phyloP scores from a whole-genome alignment of 2,888 invertebrate genomes.

The Drosophila dives region DNA sequence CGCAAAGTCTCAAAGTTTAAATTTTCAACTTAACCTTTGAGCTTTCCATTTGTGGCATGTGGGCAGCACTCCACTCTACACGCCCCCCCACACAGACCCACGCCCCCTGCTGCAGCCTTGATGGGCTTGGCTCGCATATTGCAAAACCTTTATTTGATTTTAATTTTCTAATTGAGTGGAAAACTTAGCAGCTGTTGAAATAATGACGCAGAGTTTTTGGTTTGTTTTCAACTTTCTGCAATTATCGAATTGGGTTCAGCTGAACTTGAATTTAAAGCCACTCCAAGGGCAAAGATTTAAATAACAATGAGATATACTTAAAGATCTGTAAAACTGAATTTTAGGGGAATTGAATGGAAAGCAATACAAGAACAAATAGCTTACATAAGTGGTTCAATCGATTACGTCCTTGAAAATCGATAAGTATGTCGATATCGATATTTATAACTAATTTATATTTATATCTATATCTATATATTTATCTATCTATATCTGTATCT shows the following conservation, averaged over 20 bases:
- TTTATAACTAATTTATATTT: neutral
- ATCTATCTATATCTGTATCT: neutral
- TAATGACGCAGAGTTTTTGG: conserved; percentile 14
- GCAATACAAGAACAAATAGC: neutral
- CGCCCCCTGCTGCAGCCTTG: neutral
- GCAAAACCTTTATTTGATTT: conserved; percentile 72
- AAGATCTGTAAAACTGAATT: neutral
- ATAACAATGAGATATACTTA: neutral
- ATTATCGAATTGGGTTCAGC: neutral
- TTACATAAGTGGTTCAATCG: neutral
- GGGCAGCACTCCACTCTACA: conserved; percentile 18
- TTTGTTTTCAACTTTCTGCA: conserved; percentile 6
- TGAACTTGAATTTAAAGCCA: neutral
- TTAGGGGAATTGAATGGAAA: neutral
- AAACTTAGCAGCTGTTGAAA: conserved; percentile 70
- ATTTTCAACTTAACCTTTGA: conserved; percentile 77
- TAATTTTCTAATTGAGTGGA: conserved; percentile 77
- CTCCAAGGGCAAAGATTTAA: neutral
- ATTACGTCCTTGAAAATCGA: neutral
- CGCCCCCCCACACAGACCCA: neutral
- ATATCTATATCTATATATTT: neutral
- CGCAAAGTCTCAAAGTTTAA: conserved; percentile 66
- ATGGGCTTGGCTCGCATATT: conserved; percentile 22
- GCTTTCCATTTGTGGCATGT: conserved; percentile 57
- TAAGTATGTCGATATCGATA: neutral